phyloP scores from a whole-genome alignment of 92 coral and sea anemone species.

The Epizoanthus scotinus region DNA sequence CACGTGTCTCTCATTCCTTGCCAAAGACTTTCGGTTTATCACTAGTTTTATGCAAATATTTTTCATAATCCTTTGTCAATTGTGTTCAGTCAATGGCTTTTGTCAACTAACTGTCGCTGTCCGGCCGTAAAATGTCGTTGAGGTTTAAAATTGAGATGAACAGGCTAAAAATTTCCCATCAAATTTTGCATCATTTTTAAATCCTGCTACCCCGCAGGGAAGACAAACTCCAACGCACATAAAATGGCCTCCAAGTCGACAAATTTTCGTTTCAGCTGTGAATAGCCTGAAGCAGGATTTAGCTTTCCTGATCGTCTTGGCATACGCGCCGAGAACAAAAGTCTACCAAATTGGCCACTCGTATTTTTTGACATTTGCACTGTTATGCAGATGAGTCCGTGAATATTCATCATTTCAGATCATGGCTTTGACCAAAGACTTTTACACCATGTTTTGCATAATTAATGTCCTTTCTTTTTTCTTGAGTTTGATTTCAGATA shows the following conservation, averaged over 20 bases:
- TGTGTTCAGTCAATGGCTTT: slow-evolving; percentile 21
- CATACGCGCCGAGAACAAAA: slow-evolving; percentile 7
- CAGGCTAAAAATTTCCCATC: too few species aligned
- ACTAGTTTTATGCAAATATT: slow-evolving; percentile 30
- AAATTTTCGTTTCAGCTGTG: neutral
- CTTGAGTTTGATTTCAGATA: neutral
- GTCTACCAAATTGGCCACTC: slow-evolving; percentile 1
- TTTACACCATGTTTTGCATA: slow-evolving; percentile 5
- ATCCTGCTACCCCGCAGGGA: too few species aligned
- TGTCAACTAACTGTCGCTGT: neutral
- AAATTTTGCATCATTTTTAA: too few species aligned
- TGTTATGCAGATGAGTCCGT: slow-evolving; percentile 5
- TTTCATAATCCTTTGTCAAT: slow-evolving; percentile 17
- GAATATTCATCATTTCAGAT: neutral
- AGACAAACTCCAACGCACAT: too few species aligned
- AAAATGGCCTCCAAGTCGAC: neutral
- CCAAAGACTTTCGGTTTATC: slow-evolving; percentile 31
- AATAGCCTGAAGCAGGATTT: slow-evolving; percentile 8
- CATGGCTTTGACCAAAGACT: neutral
- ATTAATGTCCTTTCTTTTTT: neutral
- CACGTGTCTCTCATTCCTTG: slow-evolving; percentile 35
- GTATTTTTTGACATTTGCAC: slow-evolving; percentile 9
- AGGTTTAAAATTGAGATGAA: neutral
- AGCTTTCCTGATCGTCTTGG: neutral
- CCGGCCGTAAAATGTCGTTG: neutral